phyloP scores from a whole-genome alignment of 1,140 invertebrate species.

The Macrosteles quadrilineatus region DNA sequence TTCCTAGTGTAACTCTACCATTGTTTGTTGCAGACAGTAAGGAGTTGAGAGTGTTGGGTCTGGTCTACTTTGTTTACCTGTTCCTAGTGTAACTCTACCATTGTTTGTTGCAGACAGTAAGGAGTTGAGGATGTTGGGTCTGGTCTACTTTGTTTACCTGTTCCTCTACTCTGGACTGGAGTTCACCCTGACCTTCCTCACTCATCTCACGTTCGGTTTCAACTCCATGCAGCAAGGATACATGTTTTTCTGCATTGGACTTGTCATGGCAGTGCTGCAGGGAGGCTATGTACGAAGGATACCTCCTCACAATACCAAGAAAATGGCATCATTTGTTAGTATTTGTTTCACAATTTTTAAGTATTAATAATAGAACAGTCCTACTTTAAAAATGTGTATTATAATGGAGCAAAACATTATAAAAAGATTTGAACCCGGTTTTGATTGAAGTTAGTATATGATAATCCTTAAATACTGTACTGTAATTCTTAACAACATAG shows the following conservation, averaged over 20 bases:
- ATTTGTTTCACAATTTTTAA: constrained; percentile 29
- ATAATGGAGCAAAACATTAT: too few species aligned
- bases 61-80: background rate
- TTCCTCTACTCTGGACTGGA: constrained; percentile 97
- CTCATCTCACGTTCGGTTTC: constrained; percentile 90
- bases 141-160: constrained; percentile 92
- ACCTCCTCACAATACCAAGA: constrained; percentile 70
- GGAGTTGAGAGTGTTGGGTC: background rate
- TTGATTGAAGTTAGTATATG: too few species aligned
- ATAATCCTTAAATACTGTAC: too few species aligned
- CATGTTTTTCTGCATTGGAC: constrained; percentile 94
- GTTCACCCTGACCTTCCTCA: constrained; percentile 96
- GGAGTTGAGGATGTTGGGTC: constrained; percentile 72
- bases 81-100: background rate
- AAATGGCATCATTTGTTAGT: constrained; percentile 66
- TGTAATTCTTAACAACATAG: too few species aligned
- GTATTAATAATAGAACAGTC: background rate
- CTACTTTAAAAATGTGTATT: background rate
- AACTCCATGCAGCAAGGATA: constrained; percentile 95
- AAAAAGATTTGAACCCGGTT: background rate
- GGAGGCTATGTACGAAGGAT: constrained; percentile 84
- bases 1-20: too few species aligned
- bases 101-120: constrained; percentile 59
- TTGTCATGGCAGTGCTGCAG: constrained; percentile 93
- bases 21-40: background rate